phyloP scores from a whole-genome alignment of 2,888 invertebrate genomes.

The Ellobium chinense region DNA sequence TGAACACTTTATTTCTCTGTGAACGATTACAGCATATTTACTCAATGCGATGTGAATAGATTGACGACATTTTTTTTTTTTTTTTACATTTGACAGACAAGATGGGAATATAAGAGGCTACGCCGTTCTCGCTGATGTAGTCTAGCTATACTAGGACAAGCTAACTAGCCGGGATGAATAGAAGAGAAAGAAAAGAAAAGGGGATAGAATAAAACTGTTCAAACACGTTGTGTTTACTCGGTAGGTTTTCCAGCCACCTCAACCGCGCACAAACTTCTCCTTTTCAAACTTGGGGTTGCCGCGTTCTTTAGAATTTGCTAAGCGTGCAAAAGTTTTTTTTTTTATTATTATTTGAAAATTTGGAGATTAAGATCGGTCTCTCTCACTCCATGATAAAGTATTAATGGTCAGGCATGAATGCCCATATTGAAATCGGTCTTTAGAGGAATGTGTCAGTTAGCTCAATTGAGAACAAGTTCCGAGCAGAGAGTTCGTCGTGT shows the following conservation, averaged over 20 bases:
- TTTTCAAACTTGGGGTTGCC: background rate
- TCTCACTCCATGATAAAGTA: background rate
- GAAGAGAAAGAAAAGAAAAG: background rate
- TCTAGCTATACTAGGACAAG: too few species aligned
- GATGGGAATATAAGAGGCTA: too few species aligned
- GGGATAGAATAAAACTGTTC: background rate
- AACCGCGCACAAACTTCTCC: background rate
- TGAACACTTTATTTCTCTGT: too few species aligned
- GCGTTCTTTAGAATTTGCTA: background rate
- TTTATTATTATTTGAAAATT: background rate
- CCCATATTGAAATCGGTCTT: background rate
- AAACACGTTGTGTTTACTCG: background rate
- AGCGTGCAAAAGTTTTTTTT: background rate
- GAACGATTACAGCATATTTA: too few species aligned
- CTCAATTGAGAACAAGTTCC: background rate
- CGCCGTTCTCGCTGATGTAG: too few species aligned
- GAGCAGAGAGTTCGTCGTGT: background rate
- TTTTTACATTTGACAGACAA: too few species aligned
- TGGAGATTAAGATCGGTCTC: background rate
- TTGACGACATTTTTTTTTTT: too few species aligned
- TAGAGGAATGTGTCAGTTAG: background rate
- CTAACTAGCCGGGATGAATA: background rate
- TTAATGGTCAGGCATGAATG: background rate
- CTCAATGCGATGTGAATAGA: too few species aligned
- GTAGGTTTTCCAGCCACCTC: background rate